Conservation (phyloP, 2,797 vertebrate genomes). For the Salarias fasciatus region DNA sequence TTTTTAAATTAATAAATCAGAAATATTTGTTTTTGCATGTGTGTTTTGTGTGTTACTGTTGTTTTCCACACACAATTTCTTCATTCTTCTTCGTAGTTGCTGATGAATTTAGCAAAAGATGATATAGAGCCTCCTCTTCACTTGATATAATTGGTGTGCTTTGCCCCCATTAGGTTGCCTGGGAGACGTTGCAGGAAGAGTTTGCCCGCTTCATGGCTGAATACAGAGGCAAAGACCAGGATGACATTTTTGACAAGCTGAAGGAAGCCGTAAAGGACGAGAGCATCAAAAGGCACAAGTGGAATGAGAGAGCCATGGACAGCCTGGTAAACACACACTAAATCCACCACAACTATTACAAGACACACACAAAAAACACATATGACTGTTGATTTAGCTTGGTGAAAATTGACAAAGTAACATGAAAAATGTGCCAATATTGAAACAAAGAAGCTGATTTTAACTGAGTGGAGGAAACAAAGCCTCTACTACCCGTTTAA, state of each 20-base stretch:
- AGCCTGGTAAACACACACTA: slow-evolving; percentile 88
- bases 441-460: no score
- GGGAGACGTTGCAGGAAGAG: slow-evolving; percentile 97
- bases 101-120: no score
- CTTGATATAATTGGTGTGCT: slow-evolving; percentile 12
- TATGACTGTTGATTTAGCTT: slow-evolving; percentile 12
- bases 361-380: slow-evolving; percentile 1
- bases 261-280: slow-evolving; percentile 98
- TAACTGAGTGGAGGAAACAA: no score
- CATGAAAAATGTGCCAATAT: no score
- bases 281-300: slow-evolving; percentile 96
- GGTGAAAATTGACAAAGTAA: neutral
- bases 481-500: no score
- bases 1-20: no score
- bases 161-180: slow-evolving; percentile 88
- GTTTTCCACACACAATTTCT: neutral
- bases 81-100: no score
- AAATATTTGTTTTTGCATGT: no score
- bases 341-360: slow-evolving; percentile 9
- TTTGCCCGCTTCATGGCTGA: slow-evolving; percentile 98
- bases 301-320: slow-evolving; percentile 96
- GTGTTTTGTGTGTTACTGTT: neutral
- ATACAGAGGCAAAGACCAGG: slow-evolving; percentile 95
- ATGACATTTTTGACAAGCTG: slow-evolving; percentile 98
- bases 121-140: slow-evolving; percentile 24